These are phyloP conservation scores for Mystacornis crossleyi DNA, from an alignment of 2,113 vertebrate species.

Conservation along the genomic window DNA sequence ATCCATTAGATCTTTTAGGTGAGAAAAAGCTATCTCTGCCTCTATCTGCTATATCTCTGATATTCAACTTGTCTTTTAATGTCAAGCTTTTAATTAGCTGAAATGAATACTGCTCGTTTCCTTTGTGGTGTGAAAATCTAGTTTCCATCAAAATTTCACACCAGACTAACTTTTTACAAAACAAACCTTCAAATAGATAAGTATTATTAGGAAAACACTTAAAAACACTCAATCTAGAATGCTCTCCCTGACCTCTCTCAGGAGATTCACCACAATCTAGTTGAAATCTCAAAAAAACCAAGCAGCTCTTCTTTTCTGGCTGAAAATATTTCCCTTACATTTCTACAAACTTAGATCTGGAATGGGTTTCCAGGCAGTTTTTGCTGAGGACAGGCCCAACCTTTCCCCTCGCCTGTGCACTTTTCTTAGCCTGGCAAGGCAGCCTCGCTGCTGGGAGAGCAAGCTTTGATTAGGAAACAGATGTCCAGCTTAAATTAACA, in stretches of 20 bases:
- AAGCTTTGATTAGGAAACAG: not conserved
- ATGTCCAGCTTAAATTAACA: constrained; percentile 20
- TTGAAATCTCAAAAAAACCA: not conserved
- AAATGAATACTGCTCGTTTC: not conserved
- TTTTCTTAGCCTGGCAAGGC: not conserved
- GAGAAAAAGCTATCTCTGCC: not conserved
- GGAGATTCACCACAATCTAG: not conserved
- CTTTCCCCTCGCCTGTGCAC: not conserved
- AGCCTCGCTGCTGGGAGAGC: not conserved
- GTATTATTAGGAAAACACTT: not conserved
- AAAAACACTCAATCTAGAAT: not conserved
- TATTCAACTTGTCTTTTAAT: not conserved
- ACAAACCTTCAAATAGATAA: not conserved
- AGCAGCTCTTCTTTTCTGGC: not conserved
- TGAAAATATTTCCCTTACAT: not conserved
- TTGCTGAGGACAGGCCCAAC: not conserved
- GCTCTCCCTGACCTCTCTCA: not conserved
- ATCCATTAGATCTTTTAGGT: not conserved
- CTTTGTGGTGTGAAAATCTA: not conserved
- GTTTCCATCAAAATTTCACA: not conserved
- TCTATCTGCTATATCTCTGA: not conserved
- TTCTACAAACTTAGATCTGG: not conserved
- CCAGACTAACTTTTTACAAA: not conserved
- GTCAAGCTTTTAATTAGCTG: not conserved
- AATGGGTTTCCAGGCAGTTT: not conserved